A percentile compares a stretch with the other conserved stretches of the same genome.
Conservation (phyloP, 2,888 invertebrate species). For the Dinocampus coccinellae region DNA sequence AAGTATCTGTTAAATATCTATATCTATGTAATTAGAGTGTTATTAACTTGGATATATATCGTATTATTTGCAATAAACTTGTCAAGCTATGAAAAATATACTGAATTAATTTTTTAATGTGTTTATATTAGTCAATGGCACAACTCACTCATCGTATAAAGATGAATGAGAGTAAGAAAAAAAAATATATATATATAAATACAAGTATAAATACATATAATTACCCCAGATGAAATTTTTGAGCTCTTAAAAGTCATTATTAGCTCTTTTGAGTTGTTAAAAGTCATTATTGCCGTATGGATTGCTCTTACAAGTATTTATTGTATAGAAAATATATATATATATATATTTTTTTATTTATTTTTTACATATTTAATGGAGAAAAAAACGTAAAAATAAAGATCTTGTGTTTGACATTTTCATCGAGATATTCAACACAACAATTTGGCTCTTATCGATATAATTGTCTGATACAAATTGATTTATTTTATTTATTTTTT, state of each 20-base stretch:
- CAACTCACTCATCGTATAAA: too few relatives aligned
- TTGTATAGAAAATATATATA: constrained; percentile 25
- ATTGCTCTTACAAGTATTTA: too few relatives aligned
- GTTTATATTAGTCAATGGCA: constrained; percentile 40
- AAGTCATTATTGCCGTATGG: too few relatives aligned
- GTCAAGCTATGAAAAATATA: constrained; percentile 7
- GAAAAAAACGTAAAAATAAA: constrained; percentile 46
- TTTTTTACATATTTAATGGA: constrained; percentile 6
- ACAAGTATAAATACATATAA: constrained; percentile 10
- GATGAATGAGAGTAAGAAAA: too few relatives aligned
- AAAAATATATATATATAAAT: too few relatives aligned
- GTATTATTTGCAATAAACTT: background rate
- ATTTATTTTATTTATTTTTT: constrained; percentile 52
- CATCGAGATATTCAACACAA: constrained; percentile 56
- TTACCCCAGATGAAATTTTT: too few relatives aligned
- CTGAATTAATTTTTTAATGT: constrained; percentile 46
- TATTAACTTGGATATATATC: background rate
- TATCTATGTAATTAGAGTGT: background rate
- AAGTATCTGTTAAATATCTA: background rate
- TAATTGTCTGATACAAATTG: constrained; percentile 61
- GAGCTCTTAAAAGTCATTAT: too few relatives aligned
- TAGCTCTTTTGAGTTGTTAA: too few relatives aligned
- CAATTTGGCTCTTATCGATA: constrained; percentile 60
- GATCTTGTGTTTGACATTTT: constrained; percentile 50
- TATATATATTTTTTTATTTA: background rate